A percentile compares a stretch with the other conserved stretches of the same genome.
Evolutionary conservation across 2,113 vertebrate species (phyloP).

Genomic region (Isurus oxyrinchus): DNA sequence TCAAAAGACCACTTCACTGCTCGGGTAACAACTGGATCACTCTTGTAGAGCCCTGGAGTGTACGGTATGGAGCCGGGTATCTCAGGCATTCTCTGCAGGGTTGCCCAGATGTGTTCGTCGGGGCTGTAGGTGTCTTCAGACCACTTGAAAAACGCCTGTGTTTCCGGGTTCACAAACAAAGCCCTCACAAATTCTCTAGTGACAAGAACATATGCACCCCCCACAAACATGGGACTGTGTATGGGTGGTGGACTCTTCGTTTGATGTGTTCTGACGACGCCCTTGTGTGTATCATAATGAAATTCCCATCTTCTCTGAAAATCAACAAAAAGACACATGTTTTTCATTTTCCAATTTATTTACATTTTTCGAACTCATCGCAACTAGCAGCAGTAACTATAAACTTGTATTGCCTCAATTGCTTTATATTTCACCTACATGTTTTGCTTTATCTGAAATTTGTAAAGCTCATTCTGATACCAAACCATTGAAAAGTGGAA

Average conservation of each 20-base stretch:
- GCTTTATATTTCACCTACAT: too few species aligned
- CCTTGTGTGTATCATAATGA: constrained; percentile 47
- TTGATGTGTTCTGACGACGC: constrained; percentile 42
- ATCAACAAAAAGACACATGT: background rate
- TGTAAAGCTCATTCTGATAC: too few species aligned
- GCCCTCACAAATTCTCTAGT: constrained; percentile 69
- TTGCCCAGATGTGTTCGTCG: constrained; percentile 90
- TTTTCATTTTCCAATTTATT: too few species aligned
- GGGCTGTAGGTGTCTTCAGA: constrained; percentile 83
- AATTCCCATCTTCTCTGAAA: constrained; percentile 43
- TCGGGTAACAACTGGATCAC: constrained; percentile 67
- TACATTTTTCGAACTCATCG: too few species aligned
- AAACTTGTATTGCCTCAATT: too few species aligned
- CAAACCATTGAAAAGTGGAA: too few species aligned
- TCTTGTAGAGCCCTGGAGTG: constrained; percentile 61
- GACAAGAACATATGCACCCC: constrained; percentile 76
- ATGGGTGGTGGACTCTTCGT: constrained; percentile 62
- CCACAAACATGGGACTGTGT: constrained; percentile 66
- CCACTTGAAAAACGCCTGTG: constrained; percentile 68
- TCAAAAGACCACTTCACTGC: constrained; percentile 71
- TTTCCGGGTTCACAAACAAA: constrained; percentile 52
- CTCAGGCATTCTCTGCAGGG: constrained; percentile 66
- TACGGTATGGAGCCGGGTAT: constrained; percentile 65
- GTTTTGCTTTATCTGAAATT: too few species aligned
- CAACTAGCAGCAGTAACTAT: too few species aligned